Evolutionary conservation across 2,888 invertebrate genomes (phyloP), one percentile per base, ranked within the genome.

Genomic region (Falcaria lacertinaria): DNA sequence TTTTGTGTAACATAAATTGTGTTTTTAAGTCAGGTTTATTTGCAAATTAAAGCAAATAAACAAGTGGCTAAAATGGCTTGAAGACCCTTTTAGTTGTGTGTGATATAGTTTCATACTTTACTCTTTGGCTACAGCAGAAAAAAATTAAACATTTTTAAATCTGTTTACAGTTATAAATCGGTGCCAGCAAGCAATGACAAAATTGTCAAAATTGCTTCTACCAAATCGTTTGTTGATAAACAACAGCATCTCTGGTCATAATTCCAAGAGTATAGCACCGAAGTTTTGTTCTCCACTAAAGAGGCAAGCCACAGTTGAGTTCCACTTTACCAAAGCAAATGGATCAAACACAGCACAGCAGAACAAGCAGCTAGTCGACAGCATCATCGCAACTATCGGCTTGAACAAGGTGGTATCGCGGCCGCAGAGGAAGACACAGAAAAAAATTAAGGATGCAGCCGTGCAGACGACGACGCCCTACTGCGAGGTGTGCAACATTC

Each of bases 231-330:
- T 88, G 53, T 44, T 75, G 43, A 73, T 88, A 57, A 74, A 76
- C 53, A 72, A 72, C 50, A 60, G 52, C 22, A 57, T 73, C 38
- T 47, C 70, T 14, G 70, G 64, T 32, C 45, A 51, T 13, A 80
- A 80, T 34, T 59, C 51, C 8, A 80, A 81, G 51, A 56, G 64
- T 39, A 55, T 81, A 38, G 52, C 62, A 11, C 72, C 77, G 1
- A 79, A 79, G 57, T 86, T 61, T 60, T 78, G 80, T 57, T 89
- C 88, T 11, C 89, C 89, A 6, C 64, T 89, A 63, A 89, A 89
- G 68, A 77, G 85, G 46, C 80, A 83, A 52, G 65, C 64, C 1
- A 48, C 65, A 2, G 62, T 80, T 13, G 78, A 85, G 45, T 87
- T 85, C 59, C 69, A 76, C 52, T 87, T 82, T 53, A 84, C 85